Evolutionary conservation across 2,113 vertebrate genomes (phyloP).

Genomic region (Thryonomys swinderianus): DNA sequence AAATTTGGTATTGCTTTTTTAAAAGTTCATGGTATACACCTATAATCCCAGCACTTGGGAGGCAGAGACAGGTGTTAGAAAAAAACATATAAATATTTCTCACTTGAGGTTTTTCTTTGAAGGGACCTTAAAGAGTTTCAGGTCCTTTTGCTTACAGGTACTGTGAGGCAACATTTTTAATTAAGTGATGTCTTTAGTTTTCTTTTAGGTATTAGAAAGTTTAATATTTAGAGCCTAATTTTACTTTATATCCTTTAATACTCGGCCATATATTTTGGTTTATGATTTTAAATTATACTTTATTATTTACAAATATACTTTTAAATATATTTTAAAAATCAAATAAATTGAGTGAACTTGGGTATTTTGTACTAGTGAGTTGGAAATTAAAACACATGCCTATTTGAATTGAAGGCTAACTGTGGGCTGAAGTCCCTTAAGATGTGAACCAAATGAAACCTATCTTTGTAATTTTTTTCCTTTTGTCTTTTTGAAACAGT

Average conservation of each 20-base stretch:
- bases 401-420: no score
- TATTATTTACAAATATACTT: no score
- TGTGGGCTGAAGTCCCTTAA: no score
- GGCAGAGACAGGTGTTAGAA: slow-evolving; percentile 63
- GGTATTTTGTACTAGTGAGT: no score
- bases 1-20: slow-evolving; percentile 44
- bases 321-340: no score
- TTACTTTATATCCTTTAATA: slow-evolving; percentile 57
- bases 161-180: slow-evolving; percentile 61
- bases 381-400: no score
- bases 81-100: slow-evolving; percentile 58
- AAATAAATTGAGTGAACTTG: no score
- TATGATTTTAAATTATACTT: slow-evolving; percentile 67
- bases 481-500: no score
- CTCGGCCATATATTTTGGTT: slow-evolving; percentile 54
- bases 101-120: slow-evolving; percentile 63
- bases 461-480: no score
- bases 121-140: slow-evolving; percentile 42
- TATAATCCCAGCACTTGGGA: slow-evolving; percentile 60
- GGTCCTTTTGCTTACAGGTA: slow-evolving; percentile 51
- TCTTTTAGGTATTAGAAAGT: slow-evolving; percentile 49
- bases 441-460: no score
- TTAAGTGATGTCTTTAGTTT: slow-evolving; percentile 54
- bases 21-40: slow-evolving; percentile 48
- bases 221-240: slow-evolving; percentile 54